These are phyloP conservation scores for Danionella cerebrum DNA, from an alignment of 2,113 vertebrate genomes.

Conservation along the genomic window DNA sequence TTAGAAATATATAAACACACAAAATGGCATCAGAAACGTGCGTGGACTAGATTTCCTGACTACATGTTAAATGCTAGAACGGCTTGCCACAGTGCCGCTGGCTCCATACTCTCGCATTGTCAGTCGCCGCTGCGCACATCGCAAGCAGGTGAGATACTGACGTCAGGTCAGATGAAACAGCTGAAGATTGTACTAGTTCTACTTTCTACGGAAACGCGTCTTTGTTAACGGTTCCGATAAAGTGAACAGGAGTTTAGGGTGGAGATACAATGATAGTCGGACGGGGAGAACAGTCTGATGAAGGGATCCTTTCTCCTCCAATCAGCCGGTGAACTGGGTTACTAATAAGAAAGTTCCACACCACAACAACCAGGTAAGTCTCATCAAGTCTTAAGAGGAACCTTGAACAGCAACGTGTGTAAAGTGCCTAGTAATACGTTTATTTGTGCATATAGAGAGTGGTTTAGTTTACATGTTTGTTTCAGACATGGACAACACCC, in stretches of 20 bases:
- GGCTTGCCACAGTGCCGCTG: too few species aligned
- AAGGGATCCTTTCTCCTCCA: conserved; percentile 13
- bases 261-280: conserved; percentile 5
- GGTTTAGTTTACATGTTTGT: background rate
- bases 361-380: background rate
- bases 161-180: background rate
- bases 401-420: background rate
- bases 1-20: too few species aligned
- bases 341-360: background rate
- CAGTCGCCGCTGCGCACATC: conserved; percentile 8
- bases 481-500: conserved; percentile 1
- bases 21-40: too few species aligned
- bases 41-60: too few species aligned
- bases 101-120: background rate
- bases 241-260: background rate
- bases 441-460: background rate
- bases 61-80: too few species aligned
- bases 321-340: conserved; percentile 17
- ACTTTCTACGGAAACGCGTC: background rate
- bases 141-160: conserved; percentile 21
- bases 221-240: background rate
- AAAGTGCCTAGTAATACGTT: background rate
- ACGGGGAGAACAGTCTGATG: background rate
- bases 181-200: background rate
- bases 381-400: too few species aligned